phyloP scores from a whole-genome alignment of 2,888 invertebrate species.

The Parnassius apollo region DNA sequence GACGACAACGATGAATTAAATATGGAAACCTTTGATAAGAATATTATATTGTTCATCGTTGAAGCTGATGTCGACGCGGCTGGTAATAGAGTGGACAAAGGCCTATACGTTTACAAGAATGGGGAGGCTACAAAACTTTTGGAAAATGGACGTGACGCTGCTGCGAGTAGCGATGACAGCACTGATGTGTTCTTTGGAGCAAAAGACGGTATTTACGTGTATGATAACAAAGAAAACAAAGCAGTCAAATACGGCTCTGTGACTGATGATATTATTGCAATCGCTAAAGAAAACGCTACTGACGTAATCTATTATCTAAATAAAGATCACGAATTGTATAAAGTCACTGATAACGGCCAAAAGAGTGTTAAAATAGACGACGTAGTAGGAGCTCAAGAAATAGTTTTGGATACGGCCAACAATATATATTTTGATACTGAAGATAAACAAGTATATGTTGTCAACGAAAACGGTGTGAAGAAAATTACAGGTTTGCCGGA shows the following conservation, averaged over 20 bases:
- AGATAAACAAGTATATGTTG: conserved; percentile 47
- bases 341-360: conserved; percentile 54
- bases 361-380: conserved; percentile 47
- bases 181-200: conserved; percentile 28
- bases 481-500: conserved; percentile 52
- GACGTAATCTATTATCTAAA: conserved; percentile 54
- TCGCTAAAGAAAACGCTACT: conserved; percentile 31
- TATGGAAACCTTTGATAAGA: conserved; percentile 24
- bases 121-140: conserved; percentile 31
- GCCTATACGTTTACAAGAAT: conserved; percentile 28
- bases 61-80: conserved; percentile 34
- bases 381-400: conserved; percentile 49
- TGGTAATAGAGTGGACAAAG: conserved; percentile 29
- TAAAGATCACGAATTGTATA: conserved; percentile 50
- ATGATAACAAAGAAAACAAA: conserved; percentile 16
- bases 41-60: conserved; percentile 33
- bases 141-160: conserved; percentile 30
- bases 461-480: conserved; percentile 40
- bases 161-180: conserved; percentile 27
- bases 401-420: conserved; percentile 51
- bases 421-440: conserved; percentile 53
- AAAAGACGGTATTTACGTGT: too few species aligned
- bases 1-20: conserved; percentile 25
- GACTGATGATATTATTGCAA: conserved; percentile 35
- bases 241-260: conserved; percentile 38